A percentile compares a stretch with the other conserved stretches of the same genome.
These are phyloP conservation scores for Drosophila watanabei DNA, from an alignment of 1,140 invertebrate genomes.

Conservation along the genomic window DNA sequence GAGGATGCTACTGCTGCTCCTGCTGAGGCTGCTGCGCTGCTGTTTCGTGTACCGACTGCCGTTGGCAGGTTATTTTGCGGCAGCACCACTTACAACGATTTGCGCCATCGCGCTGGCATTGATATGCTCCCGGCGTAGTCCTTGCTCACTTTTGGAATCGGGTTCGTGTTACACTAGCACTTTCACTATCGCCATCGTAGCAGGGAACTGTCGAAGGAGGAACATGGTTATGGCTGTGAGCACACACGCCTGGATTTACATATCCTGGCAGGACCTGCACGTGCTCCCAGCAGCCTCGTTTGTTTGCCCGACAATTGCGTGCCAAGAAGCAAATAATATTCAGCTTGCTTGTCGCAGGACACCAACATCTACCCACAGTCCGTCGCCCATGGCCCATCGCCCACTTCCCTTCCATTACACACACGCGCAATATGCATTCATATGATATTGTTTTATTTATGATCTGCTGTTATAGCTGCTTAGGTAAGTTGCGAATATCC, in stretches of 20 bases:
- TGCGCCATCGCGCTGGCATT: conserved; percentile 58
- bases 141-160: conserved; percentile 32
- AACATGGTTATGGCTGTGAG: conserved; percentile 53
- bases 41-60: conserved; percentile 16
- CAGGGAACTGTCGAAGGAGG: conserved; percentile 40
- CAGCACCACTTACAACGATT: conserved; percentile 38
- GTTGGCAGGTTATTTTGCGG: conserved; percentile 38
- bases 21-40: conserved; percentile 16
- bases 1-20: conserved; percentile 17
- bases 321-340: conserved; percentile 68
- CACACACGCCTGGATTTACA: conserved; percentile 42
- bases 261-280: conserved; percentile 54
- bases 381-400: not conserved
- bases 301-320: conserved; percentile 39
- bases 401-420: conserved; percentile 7
- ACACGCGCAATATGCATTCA: conserved; percentile 60
- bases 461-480: conserved; percentile 69
- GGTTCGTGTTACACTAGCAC: conserved; percentile 59
- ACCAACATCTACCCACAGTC: conserved; percentile 8
- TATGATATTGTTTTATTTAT: conserved; percentile 82
- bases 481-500: conserved; percentile 68
- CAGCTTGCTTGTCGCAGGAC: conserved; percentile 43
- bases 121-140: conserved; percentile 63
- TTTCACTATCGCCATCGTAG: conserved; percentile 60
- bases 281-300: conserved; percentile 32